Evolutionary conservation across 2,113 vertebrate genomes (phyloP), one percentile per base, ranked within the genome.

Genomic region (Oophaga pumilio): DNA sequence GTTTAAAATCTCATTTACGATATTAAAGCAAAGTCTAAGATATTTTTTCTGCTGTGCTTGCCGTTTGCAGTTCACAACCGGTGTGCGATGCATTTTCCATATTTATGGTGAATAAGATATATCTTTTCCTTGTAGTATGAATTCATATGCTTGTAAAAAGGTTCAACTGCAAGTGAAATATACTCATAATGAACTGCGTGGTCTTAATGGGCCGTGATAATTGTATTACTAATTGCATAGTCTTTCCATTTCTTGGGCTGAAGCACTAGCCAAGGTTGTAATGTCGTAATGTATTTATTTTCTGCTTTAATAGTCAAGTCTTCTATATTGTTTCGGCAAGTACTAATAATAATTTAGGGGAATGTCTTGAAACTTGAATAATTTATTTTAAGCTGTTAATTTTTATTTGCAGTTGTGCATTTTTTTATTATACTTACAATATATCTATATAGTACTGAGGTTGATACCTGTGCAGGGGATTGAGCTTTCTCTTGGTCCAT

Each of bases 191-290:
- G 77, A 79, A 79, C 76, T 57, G 53, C 49, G 10, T 59, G 24
- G 13, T 33, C 77, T 33, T 59, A 78, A 78, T 78, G 53, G 53
- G 12, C 77, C 24, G 11, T 79, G 53, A 59, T 79, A 59, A 59
- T 28, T 59, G 24, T 79, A 79, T 59, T 59, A 79, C 77, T 79
- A 79, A 79, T 59, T 79, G 24, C 77, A 59, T 26, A 59, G n/a
- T 79, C 57, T 79, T 79, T 79, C 77, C 77, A 59, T 79, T 79
- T 79, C 53, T 79, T 56, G 26, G 56, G 53, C 77, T 79, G 77
- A 24, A 79, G 13, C 28, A 59, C 77, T 28, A 78, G n/a, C 52
- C 76, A 78, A 57, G 76, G 76, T 78, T 57, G 56, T 28, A 57
- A 78, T 78, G 26, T 26, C 57, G 56, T 57, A 53, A 78, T 71